Evolutionary conservation across 2,888 invertebrate species (phyloP).

Genomic region (Zootermopsis nevadensis): DNA sequence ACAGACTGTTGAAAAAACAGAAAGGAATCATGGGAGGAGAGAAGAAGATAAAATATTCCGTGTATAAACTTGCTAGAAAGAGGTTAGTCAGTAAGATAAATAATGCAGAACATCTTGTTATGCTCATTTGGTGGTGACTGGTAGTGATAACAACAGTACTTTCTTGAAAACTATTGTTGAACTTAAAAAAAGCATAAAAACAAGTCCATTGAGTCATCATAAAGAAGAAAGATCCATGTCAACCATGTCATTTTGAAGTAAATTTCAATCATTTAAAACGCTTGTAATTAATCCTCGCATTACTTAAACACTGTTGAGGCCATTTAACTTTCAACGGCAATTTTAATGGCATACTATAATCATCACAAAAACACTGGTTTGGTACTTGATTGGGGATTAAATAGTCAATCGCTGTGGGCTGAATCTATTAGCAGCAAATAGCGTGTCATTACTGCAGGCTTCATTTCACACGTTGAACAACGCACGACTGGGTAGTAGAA

Average conservation of each 20-base stretch:
- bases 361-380: constrained; percentile 25
- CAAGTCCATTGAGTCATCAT: neutral
- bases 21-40: too few species aligned
- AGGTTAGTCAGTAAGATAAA: too few species aligned
- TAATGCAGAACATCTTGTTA: too few species aligned
- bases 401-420: constrained; percentile 40
- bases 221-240: neutral
- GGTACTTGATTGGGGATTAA: constrained; percentile 37
- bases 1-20: too few species aligned
- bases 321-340: constrained; percentile 12
- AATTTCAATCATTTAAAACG: constrained; percentile 3
- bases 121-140: too few species aligned
- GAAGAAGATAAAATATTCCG: too few species aligned
- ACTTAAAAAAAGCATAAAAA: neutral
- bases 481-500: neutral
- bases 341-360: constrained; percentile 31
- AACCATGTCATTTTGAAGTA: neutral
- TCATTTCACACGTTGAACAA: constrained; percentile 32
- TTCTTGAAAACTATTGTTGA: neutral
- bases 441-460: constrained; percentile 37
- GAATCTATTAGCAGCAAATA: constrained; percentile 34
- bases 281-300: neutral
- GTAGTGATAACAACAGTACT: too few species aligned
- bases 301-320: constrained; percentile 27
- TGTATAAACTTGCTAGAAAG: too few species aligned